Evolutionary conservation across 2,797 vertebrate genomes (phyloP), one percentile per base, ranked within the genome.

Genomic region (Crax fasciolata): DNA sequence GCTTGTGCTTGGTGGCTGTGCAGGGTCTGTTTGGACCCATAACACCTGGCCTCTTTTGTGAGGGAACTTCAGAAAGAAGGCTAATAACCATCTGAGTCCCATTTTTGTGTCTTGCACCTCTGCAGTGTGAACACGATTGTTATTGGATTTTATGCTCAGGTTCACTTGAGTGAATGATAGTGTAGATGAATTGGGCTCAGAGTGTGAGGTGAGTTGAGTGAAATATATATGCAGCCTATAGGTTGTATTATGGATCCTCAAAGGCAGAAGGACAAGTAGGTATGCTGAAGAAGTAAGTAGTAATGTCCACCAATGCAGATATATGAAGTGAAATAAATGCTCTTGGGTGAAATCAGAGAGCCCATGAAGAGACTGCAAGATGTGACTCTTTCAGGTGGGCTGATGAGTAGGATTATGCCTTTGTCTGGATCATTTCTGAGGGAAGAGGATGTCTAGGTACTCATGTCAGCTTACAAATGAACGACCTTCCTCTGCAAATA

Each of bases 311-410:
- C 49, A 78, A 52, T 27, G 18, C 25, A 63, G 44, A 16, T 43
- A n/a, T 30, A 48, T 61, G 39, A n/a, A 81, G 6, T 14, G 4
- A 32, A 51, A 48, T 52, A 57, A 52, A 2, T 32, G 10, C 17
- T 79, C 39, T 30, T 70, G 32, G 27, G 49, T 21, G 14, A 72
- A 85, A 72, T 63, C 59, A 32, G 39, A 44, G 8, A 44, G 6
- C 15, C 15, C 46, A 66, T 16, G 0, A 0, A 0, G 7, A 85
- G n/a, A 11, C 59, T 89, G 38, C n/a, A 75, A 48, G 19, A 20
- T 21, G 11, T 57, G 54, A 32, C 2, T 57, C 11, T 74, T 71
- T 52, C 59, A 39, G 18, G 11, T 35, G 52, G 8, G 52, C 13
- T 67, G 39, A 16, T 41, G 41, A 35, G 54, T n/a, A 44, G 54